These are phyloP conservation scores for Leptodactylus fuscus DNA, from an alignment of 2,113 vertebrate species.

Conservation along the genomic window DNA sequence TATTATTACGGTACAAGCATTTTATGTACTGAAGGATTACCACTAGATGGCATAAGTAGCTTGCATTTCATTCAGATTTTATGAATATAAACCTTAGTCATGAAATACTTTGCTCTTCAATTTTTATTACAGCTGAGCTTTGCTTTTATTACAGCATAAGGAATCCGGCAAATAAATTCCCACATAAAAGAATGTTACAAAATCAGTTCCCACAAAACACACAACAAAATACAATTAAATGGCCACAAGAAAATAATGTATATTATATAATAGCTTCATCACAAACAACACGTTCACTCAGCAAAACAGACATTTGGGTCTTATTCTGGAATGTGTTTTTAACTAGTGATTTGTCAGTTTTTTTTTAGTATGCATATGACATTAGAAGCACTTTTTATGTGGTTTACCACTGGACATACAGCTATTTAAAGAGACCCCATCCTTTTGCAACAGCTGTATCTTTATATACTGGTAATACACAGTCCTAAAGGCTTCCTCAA, in stretches of 20 bases:
- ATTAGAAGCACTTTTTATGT: no score
- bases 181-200: constrained; percentile 11
- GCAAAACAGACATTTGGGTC: not conserved
- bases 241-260: not conserved
- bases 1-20: no score
- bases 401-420: no score
- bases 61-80: not conserved
- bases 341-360: no score
- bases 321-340: no score
- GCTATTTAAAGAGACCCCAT: no score
- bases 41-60: not conserved
- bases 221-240: not conserved
- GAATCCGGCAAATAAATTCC: not conserved
- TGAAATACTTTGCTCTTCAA: constrained; percentile 1
- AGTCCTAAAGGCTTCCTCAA: no score
- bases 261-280: not conserved
- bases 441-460: no score
- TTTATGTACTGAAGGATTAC: no score
- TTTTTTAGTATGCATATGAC: no score
- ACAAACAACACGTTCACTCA: not conserved
- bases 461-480: no score
- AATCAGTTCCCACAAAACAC: constrained; percentile 36
- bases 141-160: constrained; percentile 30
- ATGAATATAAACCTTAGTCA: not conserved
- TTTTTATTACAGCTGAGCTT: constrained; percentile 26